These are phyloP conservation scores for Okamejei kenojei DNA, from an alignment of 2,797 vertebrate species.

Conservation along the genomic window DNA sequence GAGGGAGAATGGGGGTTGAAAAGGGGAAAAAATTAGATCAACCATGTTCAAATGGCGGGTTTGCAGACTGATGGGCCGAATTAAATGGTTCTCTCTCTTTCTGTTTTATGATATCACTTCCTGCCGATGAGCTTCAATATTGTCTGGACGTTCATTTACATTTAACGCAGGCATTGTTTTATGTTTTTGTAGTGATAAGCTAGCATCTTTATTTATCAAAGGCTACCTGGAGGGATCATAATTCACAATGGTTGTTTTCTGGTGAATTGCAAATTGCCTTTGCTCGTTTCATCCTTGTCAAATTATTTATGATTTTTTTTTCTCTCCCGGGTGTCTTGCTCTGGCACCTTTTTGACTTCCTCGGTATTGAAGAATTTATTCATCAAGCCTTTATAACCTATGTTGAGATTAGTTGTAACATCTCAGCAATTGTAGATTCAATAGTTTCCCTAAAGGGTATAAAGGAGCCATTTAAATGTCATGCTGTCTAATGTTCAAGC, in stretches of 20 bases:
- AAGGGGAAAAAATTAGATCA: no score
- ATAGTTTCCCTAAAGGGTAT: background rate
- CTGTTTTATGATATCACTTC: background rate
- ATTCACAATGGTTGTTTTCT: background rate
- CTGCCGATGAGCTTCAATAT: background rate
- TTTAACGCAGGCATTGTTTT: no score
- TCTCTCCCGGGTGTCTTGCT: background rate
- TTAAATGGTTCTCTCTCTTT: no score
- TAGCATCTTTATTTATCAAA: background rate
- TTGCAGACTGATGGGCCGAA: no score
- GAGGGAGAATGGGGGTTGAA: no score
- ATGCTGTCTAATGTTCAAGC: background rate
- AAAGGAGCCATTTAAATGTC: background rate
- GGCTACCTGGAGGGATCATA: background rate
- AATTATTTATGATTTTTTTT: constrained; percentile 7
- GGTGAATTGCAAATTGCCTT: background rate
- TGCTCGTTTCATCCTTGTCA: background rate
- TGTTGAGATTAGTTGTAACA: background rate
- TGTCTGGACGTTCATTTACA: background rate
- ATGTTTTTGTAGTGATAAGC: background rate
- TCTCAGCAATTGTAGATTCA: background rate
- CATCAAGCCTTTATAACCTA: background rate
- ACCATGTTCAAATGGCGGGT: no score
- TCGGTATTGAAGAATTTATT: background rate
- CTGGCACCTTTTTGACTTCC: background rate